Percentiles rank a stretch among this genome's conserved stretches.
These are phyloP conservation scores for Leptinotarsa haldemani DNA, from an alignment of 2,888 invertebrate species.

Conservation along the genomic window DNA sequence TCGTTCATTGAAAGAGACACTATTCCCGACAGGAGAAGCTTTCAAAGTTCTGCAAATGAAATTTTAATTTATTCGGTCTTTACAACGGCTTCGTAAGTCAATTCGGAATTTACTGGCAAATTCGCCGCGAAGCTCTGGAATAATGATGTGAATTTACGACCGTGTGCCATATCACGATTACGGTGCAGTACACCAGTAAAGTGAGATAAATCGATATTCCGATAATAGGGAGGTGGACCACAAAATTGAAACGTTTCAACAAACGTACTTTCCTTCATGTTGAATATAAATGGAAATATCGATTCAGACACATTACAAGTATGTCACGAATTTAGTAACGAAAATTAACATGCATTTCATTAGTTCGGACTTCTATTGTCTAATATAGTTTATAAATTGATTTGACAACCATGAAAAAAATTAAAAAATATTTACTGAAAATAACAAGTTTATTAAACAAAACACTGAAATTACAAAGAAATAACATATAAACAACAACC, in stretches of 20 bases:
- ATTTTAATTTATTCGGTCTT: conserved; percentile 11
- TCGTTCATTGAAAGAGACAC: background rate
- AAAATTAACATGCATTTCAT: too few relatives aligned
- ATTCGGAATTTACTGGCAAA: conserved; percentile 10
- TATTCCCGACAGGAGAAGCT: conserved; percentile 11
- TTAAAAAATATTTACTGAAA: too few relatives aligned
- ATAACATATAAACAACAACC: too few relatives aligned
- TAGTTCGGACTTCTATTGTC: too few relatives aligned
- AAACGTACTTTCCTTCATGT: background rate
- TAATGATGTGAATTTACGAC: conserved; percentile 11
- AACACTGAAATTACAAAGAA: too few relatives aligned
- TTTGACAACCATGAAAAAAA: too few relatives aligned
- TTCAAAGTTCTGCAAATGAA: conserved; percentile 21
- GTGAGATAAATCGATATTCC: conserved; percentile 15
- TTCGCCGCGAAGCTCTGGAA: conserved; percentile 3
- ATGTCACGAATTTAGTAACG: background rate
- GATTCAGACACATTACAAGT: background rate
- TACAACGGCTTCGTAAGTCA: conserved; percentile 13
- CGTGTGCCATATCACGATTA: conserved; percentile 8
- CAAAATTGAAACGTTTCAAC: background rate
- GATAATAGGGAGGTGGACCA: conserved; percentile 14
- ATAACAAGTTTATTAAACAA: too few relatives aligned
- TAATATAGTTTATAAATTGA: too few relatives aligned
- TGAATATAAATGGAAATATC: conserved; percentile 1
- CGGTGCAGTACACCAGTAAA: background rate